Evolutionary conservation across 2,113 vertebrate species (phyloP).

Genomic region (Strix aluco): DNA sequence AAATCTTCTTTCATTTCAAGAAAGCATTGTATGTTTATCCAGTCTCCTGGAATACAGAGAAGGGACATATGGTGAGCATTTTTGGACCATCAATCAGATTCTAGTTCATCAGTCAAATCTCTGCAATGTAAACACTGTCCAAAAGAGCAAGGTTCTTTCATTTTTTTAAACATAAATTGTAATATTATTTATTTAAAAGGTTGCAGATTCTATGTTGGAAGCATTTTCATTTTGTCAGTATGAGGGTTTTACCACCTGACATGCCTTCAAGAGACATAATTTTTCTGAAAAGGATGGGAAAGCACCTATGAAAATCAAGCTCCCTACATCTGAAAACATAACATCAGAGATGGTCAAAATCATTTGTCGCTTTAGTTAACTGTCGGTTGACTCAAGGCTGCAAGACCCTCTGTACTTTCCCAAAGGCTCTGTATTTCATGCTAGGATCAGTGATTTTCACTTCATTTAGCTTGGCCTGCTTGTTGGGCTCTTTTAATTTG

Average conservation of each 20-base stretch:
- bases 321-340: not conserved
- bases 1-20: conserved; percentile 16
- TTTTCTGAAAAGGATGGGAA: not conserved
- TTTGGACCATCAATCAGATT: conserved; percentile 43
- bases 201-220: not conserved
- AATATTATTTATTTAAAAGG: conserved; percentile 14
- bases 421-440: not conserved
- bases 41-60: conserved; percentile 24
- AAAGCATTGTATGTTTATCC: conserved; percentile 27
- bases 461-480: not conserved
- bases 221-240: not conserved
- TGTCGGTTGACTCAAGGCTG: not conserved
- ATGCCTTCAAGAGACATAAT: not conserved
- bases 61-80: conserved; percentile 30
- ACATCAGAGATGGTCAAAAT: not conserved
- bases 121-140: conserved; percentile 18
- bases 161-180: not conserved
- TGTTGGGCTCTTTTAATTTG: not conserved
- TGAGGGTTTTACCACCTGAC: not conserved
- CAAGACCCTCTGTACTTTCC: not conserved
- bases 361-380: not conserved
- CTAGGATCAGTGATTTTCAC: not conserved
- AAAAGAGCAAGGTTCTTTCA: not conserved
- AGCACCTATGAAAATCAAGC: not conserved
- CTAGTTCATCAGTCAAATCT: conserved; percentile 6